Conservation (phyloP, 2,797 vertebrate genomes). For the Rhynchotus rufescens region DNA sequence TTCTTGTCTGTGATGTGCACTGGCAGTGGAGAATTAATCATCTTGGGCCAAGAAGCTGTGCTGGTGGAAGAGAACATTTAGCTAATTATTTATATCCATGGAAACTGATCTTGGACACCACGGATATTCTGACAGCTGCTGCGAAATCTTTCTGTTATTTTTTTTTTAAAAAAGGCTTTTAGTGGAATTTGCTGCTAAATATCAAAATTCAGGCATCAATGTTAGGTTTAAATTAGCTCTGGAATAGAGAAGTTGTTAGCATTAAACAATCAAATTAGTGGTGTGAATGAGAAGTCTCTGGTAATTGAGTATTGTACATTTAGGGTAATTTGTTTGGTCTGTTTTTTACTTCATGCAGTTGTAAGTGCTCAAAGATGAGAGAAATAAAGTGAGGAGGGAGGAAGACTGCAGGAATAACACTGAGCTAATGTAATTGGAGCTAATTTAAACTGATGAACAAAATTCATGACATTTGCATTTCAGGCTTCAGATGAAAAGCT, state of each 20-base stretch:
- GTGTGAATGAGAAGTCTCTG: background rate
- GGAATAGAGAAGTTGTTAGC: background rate
- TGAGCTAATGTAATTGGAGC: background rate
- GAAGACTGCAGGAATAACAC: background rate
- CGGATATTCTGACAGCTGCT: background rate
- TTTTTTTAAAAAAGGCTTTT: background rate
- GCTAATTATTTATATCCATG: conserved; percentile 22
- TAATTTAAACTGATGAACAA: background rate
- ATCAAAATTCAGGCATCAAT: background rate
- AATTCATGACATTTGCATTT: background rate
- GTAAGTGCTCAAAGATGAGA: background rate
- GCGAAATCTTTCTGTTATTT: background rate
- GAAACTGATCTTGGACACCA: conserved; percentile 8
- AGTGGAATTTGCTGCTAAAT: background rate
- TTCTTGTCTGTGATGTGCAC: background rate
- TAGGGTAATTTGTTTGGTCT: background rate
- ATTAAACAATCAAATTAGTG: background rate
- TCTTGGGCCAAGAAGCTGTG: background rate
- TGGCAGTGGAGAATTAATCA: background rate
- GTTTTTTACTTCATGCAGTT: background rate
- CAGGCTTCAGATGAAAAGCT: background rate
- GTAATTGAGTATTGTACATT: background rate
- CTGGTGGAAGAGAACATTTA: background rate
- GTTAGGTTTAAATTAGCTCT: background rate
- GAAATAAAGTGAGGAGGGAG: background rate